A percentile compares a stretch with the other conserved stretches of the same genome.
These are phyloP conservation scores for Empis stercorea DNA, from an alignment of 2,888 invertebrate species.

Conservation along the genomic window DNA sequence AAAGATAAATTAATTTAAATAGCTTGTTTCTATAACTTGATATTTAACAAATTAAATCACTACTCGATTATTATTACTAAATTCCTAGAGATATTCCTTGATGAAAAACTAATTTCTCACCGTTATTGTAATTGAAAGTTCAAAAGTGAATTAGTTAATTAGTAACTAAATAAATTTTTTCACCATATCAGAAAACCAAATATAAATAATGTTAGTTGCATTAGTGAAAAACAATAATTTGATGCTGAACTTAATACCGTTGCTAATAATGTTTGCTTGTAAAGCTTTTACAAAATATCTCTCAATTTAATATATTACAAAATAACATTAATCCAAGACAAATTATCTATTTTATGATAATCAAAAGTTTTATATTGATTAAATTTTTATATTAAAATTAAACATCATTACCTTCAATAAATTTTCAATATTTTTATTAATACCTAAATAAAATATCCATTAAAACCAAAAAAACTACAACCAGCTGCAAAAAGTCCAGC, in stretches of 20 bases:
- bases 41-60: too few species aligned
- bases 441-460: conserved; percentile 18
- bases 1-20: too few species aligned
- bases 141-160: too few species aligned
- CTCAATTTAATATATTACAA: conserved; percentile 43
- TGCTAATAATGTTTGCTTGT: conserved; percentile 43
- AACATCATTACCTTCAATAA: neutral
- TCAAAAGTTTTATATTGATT: too few species aligned
- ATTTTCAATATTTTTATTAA: neutral
- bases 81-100: too few species aligned
- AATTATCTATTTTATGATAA: conserved; percentile 18
- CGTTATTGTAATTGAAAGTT: too few species aligned
- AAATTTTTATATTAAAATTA: neutral
- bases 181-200: conserved; percentile 52
- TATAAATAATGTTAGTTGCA: too few species aligned
- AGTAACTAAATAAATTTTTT: conserved; percentile 54
- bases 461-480: conserved; percentile 46
- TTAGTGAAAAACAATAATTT: conserved; percentile 47
- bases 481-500: conserved; percentile 44
- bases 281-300: conserved; percentile 46
- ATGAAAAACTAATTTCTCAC: too few species aligned
- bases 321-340: conserved; percentile 41
- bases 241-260: conserved; percentile 46
- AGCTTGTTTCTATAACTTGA: too few species aligned
- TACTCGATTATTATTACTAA: too few species aligned